Conservation (phyloP, 2,797 vertebrate species). For the Peromyscus melanophrys region DNA sequence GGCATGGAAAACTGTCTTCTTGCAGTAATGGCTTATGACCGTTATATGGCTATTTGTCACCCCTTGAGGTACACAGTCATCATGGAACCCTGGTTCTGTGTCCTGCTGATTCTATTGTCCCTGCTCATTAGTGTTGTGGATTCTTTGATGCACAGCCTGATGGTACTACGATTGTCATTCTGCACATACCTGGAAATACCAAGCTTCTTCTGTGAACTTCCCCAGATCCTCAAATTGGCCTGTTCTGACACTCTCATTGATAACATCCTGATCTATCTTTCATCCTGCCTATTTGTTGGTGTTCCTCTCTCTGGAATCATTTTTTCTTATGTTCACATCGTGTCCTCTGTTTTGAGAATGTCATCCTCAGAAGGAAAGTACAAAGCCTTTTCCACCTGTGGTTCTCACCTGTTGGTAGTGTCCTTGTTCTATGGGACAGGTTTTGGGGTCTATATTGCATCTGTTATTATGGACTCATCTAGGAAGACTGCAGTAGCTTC, state of each 20-base stretch:
- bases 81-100: not conserved
- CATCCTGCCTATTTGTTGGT: slow-evolving; percentile 15
- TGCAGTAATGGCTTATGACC: slow-evolving; percentile 1
- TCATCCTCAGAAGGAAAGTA: not conserved
- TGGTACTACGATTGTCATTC: not conserved
- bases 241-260: slow-evolving; percentile 45
- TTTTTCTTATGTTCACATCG: not conserved
- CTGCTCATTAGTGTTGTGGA: not conserved
- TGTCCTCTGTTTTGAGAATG: not conserved
- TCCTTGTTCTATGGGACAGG: not conserved
- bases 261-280: slow-evolving; percentile 10
- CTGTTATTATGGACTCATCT: not conserved
- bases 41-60: not conserved
- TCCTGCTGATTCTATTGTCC: not conserved
- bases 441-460: not conserved
- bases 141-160: not conserved
- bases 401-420: not conserved
- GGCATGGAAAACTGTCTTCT: slow-evolving; percentile 14
- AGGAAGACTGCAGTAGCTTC: not conserved
- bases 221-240: not conserved
- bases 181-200: not conserved
- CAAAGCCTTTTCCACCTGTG: slow-evolving; percentile 13
- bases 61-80: not conserved
- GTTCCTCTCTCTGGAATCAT: slow-evolving; percentile 4
- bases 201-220: slow-evolving; percentile 48